A percentile compares a stretch with the other conserved stretches of the same genome.
Conservation (phyloP, 1,140 invertebrate species). For the Eurosta solidaginis region DNA sequence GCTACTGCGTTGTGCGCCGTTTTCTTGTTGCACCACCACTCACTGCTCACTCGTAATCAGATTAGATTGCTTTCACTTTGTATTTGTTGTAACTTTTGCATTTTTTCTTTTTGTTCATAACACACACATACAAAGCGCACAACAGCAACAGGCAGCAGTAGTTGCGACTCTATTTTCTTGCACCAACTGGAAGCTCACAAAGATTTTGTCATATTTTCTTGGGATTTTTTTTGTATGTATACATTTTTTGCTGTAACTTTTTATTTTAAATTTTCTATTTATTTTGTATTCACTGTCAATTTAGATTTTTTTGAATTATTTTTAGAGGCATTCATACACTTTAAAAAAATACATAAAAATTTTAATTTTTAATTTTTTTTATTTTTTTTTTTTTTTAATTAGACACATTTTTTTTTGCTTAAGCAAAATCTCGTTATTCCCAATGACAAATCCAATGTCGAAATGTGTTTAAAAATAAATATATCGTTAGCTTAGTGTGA, state of each 20-base stretch:
- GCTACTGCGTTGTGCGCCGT: too few species aligned
- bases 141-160: neutral
- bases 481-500: neutral
- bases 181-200: neutral
- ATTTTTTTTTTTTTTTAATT: neutral
- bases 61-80: neutral
- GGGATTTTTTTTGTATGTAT: too few species aligned
- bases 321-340: too few species aligned
- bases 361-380: neutral
- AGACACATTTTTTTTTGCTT: neutral
- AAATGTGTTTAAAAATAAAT: conserved; percentile 32
- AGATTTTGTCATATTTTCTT: too few species aligned
- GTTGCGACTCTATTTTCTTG: neutral
- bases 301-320: neutral
- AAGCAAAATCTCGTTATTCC: conserved; percentile 29
- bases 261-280: too few species aligned
- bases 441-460: conserved; percentile 60
- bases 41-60: neutral
- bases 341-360: too few species aligned
- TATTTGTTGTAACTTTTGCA: neutral
- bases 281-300: neutral
- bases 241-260: too few species aligned
- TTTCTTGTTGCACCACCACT: neutral
- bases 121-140: neutral
- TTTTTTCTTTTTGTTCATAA: neutral